Conservation (phyloP, 2,797 vertebrate species). For the Fistularia commersonii region DNA sequence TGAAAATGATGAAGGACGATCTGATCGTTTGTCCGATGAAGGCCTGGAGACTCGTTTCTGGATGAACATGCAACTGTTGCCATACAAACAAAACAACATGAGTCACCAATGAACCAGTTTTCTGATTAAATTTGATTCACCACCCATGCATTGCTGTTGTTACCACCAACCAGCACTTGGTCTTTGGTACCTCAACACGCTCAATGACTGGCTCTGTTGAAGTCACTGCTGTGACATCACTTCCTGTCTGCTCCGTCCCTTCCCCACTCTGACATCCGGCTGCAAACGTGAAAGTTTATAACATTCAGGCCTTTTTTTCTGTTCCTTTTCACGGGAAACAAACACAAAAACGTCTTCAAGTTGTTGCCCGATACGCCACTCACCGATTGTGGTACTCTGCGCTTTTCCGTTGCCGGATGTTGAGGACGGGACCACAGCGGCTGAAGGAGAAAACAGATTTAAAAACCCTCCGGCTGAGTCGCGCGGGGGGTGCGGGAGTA, state of each 20-base stretch:
- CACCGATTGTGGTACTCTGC: too few species aligned
- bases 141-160: not conserved
- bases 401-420: too few species aligned
- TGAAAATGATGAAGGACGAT: constrained; percentile 55
- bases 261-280: not conserved
- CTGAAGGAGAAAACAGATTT: too few species aligned
- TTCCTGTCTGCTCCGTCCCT: constrained; percentile 15
- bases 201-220: constrained; percentile 21
- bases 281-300: not conserved
- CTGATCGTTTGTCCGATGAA: constrained; percentile 56
- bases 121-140: too few species aligned
- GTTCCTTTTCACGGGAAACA: too few species aligned
- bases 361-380: too few species aligned
- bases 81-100: constrained; percentile 1
- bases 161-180: not conserved
- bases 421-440: too few species aligned
- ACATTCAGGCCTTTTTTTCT: too few species aligned
- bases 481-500: too few species aligned
- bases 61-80: constrained; percentile 11
- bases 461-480: too few species aligned
- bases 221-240: constrained; percentile 30
- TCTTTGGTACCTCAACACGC: constrained; percentile 23
- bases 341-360: too few species aligned
- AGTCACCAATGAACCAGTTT: not conserved
- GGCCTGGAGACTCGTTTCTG: constrained; percentile 11